Evolutionary conservation across 1,140 invertebrate species (phyloP), one percentile per base, ranked within the genome.

Genomic region (Anastrepha ludens): DNA sequence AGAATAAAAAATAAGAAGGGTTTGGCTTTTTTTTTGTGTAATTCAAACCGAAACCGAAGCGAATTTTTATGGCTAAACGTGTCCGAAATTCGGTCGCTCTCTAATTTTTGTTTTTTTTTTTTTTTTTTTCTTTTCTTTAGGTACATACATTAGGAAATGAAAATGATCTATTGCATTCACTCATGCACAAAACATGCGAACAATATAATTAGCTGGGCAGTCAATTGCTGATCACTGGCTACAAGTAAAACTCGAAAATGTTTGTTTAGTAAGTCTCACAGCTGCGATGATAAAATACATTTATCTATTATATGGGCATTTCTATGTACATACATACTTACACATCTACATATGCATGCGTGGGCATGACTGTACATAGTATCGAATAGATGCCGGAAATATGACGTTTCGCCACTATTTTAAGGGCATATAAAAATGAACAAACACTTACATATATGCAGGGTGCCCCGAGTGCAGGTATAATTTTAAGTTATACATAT

Each of bases 381-480:
- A 74, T 74, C 67, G 15, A 41, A 74, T 17, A 44, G 17, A 2
- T 11, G 44, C 39, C 67, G 67, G 67, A 74, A 74, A 74, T 41
- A 44, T 47, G 15, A 2, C 11, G 41, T 74, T 74, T 74, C 67
- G 67, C 67, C 67, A 74, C 41, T 74, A 74, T 74, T 74, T 74
- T 74, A 17, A 74, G 67, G 15, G 41, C 67, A 17, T 13, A 47
- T 13, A 1, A 47, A 13, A 74, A 74, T 13, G 17, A 74, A 74
- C 11, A 41, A 44, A 74, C 67, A 47, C 11, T 6, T 55, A 0
- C 11, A 55, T 55, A 55, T 11, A 6, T 55, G 11, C 50, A 55
- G 29, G 29, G 29, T 29, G 29, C 29, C 29, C 29, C 29, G 29
- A 29, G 1, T 29, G 29, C 29, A 29, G 29, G 29, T 1, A 0